Evolutionary conservation across 2,113 vertebrate species (phyloP), one percentile per base, ranked within the genome.

Genomic region (Lathamus discolor): DNA sequence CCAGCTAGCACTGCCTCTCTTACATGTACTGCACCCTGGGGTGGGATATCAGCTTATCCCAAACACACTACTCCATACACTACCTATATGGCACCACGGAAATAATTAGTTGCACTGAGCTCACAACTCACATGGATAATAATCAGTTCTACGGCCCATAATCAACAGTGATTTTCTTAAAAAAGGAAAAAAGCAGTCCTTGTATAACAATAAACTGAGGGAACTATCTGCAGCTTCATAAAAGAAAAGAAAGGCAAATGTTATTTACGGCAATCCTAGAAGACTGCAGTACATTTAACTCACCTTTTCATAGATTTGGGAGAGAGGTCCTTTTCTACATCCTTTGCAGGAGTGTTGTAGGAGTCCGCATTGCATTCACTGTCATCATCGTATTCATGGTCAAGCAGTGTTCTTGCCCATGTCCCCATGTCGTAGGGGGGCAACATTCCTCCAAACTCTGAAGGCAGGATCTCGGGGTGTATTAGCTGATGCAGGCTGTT

Each of bases 341-440:
- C 99, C 89, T 99, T 99, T 49, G 98, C 98, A 4, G 99, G 98
- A 95, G 99, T 95, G 11, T 96, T 99, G 96, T 99, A 99, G 88
- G 99, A 98, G 93, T 99, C 99, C 0, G 97, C 98, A 44, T 96
- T 98, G 97, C 99, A 99, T 92, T 99, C 99, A 11, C 98, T 98
- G 96, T 99, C 99, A 85, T 99, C 99, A 17, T 99, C 99, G 6
- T 99, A 99, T n/a, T 99, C 99, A 1, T 99, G 99, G 96, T 99
- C 99, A n/a, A 99, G 98, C 88, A 99, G 98, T 19, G 99, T 98
- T 88, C 99, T 98, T n/a, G 99, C 99, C 99, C 99, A 99, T 0
- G 99, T 99, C 20, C 99, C 99, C 99, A 99, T 99, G 74, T 99
- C 99, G 16, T 99, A 99, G 24, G 99, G 99, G 10, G 99, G 99